A percentile compares a stretch with the other conserved stretches of the same genome.
Conservation (phyloP, 2,888 invertebrate genomes). For the Watsonalla cultraria region DNA sequence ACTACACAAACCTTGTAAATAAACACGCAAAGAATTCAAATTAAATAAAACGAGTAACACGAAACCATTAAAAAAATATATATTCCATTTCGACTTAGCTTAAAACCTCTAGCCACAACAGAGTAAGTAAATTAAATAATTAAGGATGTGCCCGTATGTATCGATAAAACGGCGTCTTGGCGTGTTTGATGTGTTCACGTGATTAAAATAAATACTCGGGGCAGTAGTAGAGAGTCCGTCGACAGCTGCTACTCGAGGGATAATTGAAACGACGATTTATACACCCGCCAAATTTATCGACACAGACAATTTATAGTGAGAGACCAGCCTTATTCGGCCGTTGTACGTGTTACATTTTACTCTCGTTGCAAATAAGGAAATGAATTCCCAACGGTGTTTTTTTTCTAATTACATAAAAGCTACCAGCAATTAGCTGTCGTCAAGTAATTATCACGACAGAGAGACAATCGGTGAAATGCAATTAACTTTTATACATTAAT, state of each 20-base stretch:
- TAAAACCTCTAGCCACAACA: neutral
- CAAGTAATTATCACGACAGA: constrained; percentile 33
- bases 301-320: constrained; percentile 60
- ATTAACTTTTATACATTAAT: constrained; percentile 32
- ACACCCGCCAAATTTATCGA: constrained; percentile 74
- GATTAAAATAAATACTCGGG: constrained; percentile 73
- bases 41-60: neutral
- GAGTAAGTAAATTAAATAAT: constrained; percentile 41
- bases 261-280: constrained; percentile 77
- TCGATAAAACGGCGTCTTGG: constrained; percentile 49
- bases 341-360: constrained; percentile 37
- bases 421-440: constrained; percentile 34
- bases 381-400: constrained; percentile 22
- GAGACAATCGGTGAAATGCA: constrained; percentile 36
- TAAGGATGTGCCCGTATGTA: constrained; percentile 40
- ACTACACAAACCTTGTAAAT: neutral
- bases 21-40: constrained; percentile 2
- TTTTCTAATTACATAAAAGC: constrained; percentile 8
- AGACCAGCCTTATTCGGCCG: constrained; percentile 32
- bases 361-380: constrained; percentile 20
- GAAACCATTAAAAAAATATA: constrained; percentile 1
- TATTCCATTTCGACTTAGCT: neutral
- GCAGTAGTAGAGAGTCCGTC: constrained; percentile 49
- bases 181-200: constrained; percentile 52
- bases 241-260: constrained; percentile 70